phyloP scores from a whole-genome alignment of 2,797 vertebrate species.

The Hoplostethus atlanticus region DNA sequence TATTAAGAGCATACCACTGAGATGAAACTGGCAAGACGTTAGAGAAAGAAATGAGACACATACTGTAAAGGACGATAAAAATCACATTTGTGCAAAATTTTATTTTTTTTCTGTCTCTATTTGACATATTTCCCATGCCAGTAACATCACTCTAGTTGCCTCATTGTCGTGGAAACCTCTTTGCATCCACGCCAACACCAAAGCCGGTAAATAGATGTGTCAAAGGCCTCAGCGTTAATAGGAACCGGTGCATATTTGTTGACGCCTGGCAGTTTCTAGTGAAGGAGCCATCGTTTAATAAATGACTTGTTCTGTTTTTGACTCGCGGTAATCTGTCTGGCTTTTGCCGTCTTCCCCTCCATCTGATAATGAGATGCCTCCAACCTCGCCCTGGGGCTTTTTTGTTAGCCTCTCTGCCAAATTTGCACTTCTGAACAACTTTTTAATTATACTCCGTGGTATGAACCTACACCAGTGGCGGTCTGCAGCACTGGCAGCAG shows the following conservation, averaged over 20 bases:
- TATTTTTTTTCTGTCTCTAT: neutral
- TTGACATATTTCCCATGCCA: neutral
- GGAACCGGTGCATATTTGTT: slow-evolving; percentile 36
- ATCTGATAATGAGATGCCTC: slow-evolving; percentile 75
- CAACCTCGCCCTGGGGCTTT: slow-evolving; percentile 64
- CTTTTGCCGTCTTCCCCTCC: slow-evolving; percentile 58
- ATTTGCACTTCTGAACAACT: slow-evolving; percentile 73
- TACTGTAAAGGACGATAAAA: no score
- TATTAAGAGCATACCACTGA: no score
- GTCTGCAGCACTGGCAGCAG: slow-evolving; percentile 34
- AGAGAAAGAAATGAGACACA: no score
- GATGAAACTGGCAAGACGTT: no score
- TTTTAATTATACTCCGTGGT: slow-evolving; percentile 77
- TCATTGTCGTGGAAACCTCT: slow-evolving; percentile 27
- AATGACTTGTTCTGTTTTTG: slow-evolving; percentile 59
- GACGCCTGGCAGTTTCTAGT: slow-evolving; percentile 59
- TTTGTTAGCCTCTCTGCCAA: slow-evolving; percentile 63
- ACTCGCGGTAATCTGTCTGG: slow-evolving; percentile 73
- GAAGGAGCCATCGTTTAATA: slow-evolving; percentile 63
- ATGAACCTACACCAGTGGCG: slow-evolving; percentile 58
- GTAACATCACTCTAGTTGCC: slow-evolving; percentile 5
- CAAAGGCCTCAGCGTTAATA: slow-evolving; percentile 35
- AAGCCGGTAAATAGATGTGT: slow-evolving; percentile 45
- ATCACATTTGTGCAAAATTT: no score
- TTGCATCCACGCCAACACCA: slow-evolving; percentile 1